A percentile compares a stretch with the other conserved stretches of the same genome.
Conservation (phyloP, 2,888 invertebrate genomes). For the Steinernema carpocapsae region DNA sequence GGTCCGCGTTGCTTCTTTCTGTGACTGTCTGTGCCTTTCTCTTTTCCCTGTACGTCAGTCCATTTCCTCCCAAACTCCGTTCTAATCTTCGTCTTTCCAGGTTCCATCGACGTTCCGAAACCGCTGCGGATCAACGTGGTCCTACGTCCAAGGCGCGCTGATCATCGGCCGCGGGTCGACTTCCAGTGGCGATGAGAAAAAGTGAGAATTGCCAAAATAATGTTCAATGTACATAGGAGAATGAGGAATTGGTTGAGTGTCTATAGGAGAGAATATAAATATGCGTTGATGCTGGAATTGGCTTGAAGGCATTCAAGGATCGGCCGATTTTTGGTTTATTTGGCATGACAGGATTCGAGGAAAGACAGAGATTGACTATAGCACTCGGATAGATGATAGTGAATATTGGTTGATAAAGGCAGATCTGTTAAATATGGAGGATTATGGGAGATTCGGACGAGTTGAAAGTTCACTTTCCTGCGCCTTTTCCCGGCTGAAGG, state of each 20-base stretch:
- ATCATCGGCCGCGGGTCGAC: constrained; percentile 20
- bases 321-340: no score
- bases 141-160: constrained; percentile 19
- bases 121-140: constrained; percentile 30
- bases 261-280: not conserved
- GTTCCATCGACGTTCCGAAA: constrained; percentile 7
- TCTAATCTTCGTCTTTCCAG: not conserved
- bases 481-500: no score
- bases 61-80: not conserved
- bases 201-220: not conserved
- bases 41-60: not conserved
- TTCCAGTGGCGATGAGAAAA: not conserved
- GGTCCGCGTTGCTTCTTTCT: no score
- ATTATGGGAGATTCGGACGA: no score
- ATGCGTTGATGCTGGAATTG: no score
- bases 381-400: no score
- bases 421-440: no score
- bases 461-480: no score
- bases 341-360: no score
- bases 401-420: no score
- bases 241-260: not conserved
- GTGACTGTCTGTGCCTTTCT: not conserved
- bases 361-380: no score
- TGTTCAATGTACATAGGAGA: not conserved
- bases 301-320: no score